Base-by-base conservation (phyloP, 2,888 invertebrate genomes). In the Hipparchia sbordonii region DNA sequence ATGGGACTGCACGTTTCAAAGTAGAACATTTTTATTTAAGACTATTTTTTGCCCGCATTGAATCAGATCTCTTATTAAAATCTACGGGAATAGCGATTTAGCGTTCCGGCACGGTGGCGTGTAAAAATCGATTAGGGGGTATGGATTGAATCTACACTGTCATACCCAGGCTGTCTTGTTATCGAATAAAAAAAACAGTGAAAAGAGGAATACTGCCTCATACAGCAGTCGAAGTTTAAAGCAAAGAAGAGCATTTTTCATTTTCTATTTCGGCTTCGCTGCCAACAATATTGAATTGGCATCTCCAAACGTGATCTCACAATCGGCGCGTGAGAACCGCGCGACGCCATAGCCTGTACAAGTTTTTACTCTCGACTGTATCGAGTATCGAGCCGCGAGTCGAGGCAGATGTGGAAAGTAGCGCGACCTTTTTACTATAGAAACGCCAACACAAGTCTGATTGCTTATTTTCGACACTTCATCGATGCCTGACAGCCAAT, bases 291-390 rank as follows among this genome's bases (percentile, higher is more conserved):
- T 67, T 67, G 13, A 45, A 45, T 57, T 56, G 45, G 13, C 67
- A 13, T 56, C 56, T 67, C 57, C 45, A 67, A 67, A 65, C 54
- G 57, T 68, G 67, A 70, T 70, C 74, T 72, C 67, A 23, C 23
- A 71, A 72, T 65, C 57, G 54, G 74, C 74, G 70, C 75, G 74
- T 72, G 74, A 70, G 74, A 74, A 74, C 63, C 56, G 61, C 33
- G 67, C 74, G 67, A 71, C 72, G 70, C 59, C 57, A 51, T 67
- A 70, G 69, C 61, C 57, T 39, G 61, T 33, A 57, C 74, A 67
- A 65, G 74, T 76, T 76, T 76, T 76, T 74, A 74, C 75, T 74
- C 65, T 74, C 75, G 45, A 59, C 71, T 75, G 63, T 70, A 63
- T 70, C 13, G 54, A 51, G 69, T 56, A 52, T 51, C 39, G 12